Percentiles rank a stretch among this genome's conserved stretches.
Conservation (phyloP, 2,888 invertebrate genomes). For the Thecophora atra region DNA sequence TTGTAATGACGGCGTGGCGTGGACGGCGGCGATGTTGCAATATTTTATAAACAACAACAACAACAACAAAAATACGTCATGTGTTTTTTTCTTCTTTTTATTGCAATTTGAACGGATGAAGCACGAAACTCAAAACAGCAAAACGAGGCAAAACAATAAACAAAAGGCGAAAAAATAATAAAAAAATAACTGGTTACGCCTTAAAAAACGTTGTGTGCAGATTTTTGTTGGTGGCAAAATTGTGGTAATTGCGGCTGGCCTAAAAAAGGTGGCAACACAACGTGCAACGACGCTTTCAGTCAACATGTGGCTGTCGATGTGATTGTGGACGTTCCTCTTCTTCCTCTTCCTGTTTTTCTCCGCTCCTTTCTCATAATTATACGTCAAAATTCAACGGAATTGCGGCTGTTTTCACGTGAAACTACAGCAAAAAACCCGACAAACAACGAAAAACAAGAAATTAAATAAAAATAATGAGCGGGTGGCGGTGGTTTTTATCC, state of each 20-base stretch:
- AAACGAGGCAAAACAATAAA: background rate
- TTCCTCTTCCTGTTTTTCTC: no score
- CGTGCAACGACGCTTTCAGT: background rate
- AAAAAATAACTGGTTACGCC: background rate
- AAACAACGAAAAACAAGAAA: conserved; percentile 36
- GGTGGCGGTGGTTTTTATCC: no score
- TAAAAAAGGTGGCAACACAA: conserved; percentile 25
- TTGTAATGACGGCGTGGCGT: conserved; percentile 27
- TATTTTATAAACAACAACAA: conserved; percentile 13
- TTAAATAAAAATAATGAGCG: conserved; percentile 20
- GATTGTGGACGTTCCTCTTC: conserved; percentile 4
- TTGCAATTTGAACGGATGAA: background rate
- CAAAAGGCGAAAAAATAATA: background rate
- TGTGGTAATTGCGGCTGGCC: conserved; percentile 25
- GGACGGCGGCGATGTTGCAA: conserved; percentile 22
- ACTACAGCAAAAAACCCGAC: conserved; percentile 54
- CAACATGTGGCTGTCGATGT: conserved; percentile 1
- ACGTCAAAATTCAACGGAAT: conserved; percentile 43
- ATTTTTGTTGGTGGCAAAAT: conserved; percentile 33
- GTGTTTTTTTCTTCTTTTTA: background rate
- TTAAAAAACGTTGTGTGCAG: background rate
- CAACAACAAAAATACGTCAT: no score
- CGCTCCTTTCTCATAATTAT: no score
- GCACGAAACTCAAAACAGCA: background rate
- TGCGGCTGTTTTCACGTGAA: conserved; percentile 47